These are phyloP conservation scores for Epicauta chinensis DNA, from an alignment of 1,140 invertebrate species.

Conservation along the genomic window DNA sequence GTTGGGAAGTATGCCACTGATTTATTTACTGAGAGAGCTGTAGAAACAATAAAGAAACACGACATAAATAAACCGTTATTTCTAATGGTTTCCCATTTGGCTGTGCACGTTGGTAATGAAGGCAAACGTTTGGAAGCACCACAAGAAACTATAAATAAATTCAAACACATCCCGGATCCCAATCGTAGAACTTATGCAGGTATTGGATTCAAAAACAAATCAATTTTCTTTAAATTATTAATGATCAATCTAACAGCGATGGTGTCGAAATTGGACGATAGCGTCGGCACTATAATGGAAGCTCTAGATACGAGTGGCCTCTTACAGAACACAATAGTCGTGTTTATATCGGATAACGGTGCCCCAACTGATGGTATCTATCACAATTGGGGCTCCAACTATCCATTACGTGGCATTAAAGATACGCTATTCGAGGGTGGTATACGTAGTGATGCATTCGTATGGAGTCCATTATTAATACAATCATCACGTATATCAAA, in stretches of 20 bases:
- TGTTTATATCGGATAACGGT: constrained; percentile 68
- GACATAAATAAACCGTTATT: constrained; percentile 56
- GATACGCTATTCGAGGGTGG: constrained; percentile 58
- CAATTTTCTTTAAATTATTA: not conserved
- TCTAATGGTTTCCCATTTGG: constrained; percentile 61
- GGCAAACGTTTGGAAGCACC: constrained; percentile 55
- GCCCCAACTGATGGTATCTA: constrained; percentile 44
- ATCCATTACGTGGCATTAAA: constrained; percentile 55
- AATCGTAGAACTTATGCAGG: constrained; percentile 62
- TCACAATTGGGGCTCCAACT: constrained; percentile 60
- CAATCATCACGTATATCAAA: constrained; percentile 48
- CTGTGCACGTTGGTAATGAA: constrained; percentile 57
- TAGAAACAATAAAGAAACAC: constrained; percentile 53
- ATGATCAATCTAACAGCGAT: constrained; percentile 47
- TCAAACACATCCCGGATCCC: constrained; percentile 56
- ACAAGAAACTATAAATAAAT: constrained; percentile 55
- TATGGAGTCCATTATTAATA: constrained; percentile 49
- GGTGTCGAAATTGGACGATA: constrained; percentile 65
- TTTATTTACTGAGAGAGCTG: constrained; percentile 59
- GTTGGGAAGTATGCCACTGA: constrained; percentile 64
- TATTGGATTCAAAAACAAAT: constrained; percentile 30
- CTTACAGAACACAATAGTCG: constrained; percentile 61
- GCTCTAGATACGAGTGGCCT: constrained; percentile 53
- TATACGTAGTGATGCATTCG: constrained; percentile 54
- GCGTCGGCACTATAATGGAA: constrained; percentile 57